Percentiles rank a stretch among this genome's conserved stretches.
phyloP scores from a whole-genome alignment of 2,888 invertebrate genomes.

The Drosophila basisetae region DNA sequence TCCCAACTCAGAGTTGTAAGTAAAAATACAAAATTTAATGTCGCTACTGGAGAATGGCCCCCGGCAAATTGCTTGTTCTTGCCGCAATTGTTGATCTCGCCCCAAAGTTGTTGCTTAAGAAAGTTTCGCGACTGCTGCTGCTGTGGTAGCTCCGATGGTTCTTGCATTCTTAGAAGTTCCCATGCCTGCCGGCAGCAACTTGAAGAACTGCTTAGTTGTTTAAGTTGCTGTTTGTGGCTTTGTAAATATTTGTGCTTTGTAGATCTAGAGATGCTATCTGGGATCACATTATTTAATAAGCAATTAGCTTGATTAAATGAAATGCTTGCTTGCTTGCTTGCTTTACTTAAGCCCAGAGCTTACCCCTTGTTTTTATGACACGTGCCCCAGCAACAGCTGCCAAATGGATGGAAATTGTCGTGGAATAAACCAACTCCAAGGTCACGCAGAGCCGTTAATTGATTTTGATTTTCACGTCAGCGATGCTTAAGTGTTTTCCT shows the following conservation, averaged over 20 bases:
- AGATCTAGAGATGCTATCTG: constrained; percentile 28
- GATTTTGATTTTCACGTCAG: constrained; percentile 14
- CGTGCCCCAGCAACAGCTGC: constrained; percentile 13
- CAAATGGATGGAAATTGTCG: constrained; percentile 8
- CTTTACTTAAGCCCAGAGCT: constrained; percentile 61
- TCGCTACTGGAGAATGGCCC: constrained; percentile 16
- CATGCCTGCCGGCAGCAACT: constrained; percentile 10
- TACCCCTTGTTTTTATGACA: constrained; percentile 9
- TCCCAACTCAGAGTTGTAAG: constrained; percentile 36
- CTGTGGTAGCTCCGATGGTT: neutral
- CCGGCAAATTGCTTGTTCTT: constrained; percentile 39
- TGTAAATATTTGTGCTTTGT: constrained; percentile 33
- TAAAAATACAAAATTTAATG: constrained; percentile 37
- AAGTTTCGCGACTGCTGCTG: constrained; percentile 33
- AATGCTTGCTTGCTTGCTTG: constrained; percentile 26
- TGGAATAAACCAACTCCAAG: constrained; percentile 12
- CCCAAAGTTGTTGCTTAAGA: constrained; percentile 25
- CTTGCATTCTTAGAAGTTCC: constrained; percentile 30
- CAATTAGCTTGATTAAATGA: constrained; percentile 67
- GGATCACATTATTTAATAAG: constrained; percentile 68
- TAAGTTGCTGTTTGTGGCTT: constrained; percentile 48
- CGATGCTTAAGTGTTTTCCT: constrained; percentile 4
- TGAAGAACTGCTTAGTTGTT: constrained; percentile 52
- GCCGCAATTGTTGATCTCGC: constrained; percentile 31
- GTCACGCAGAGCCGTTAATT: constrained; percentile 20